These are phyloP conservation scores for Cylloceria caligata DNA, from an alignment of 2,888 invertebrate species.

Conservation along the genomic window DNA sequence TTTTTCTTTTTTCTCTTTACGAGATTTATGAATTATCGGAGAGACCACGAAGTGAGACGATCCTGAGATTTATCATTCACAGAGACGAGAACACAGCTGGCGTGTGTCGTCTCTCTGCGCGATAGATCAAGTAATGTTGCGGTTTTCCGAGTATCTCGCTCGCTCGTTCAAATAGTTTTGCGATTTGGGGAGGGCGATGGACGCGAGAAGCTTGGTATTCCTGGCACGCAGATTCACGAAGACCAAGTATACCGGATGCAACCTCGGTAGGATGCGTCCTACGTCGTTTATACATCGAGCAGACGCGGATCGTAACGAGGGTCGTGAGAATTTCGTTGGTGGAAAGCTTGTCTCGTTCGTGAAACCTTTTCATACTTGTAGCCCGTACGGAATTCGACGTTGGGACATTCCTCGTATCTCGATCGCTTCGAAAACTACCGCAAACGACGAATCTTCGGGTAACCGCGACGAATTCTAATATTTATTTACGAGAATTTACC, in stretches of 20 bases:
- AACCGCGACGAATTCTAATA: background rate
- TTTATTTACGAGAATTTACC: background rate
- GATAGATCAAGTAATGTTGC: constrained; percentile 67
- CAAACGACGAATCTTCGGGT: background rate
- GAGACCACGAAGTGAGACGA: background rate
- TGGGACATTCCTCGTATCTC: background rate
- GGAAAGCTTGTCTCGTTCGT: constrained; percentile 14
- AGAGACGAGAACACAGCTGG: constrained; percentile 36
- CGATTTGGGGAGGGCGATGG: constrained; percentile 17
- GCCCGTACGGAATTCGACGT: constrained; percentile 9
- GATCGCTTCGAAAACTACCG: constrained; percentile 1
- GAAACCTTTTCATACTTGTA: constrained; percentile 39
- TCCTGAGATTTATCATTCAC: constrained; percentile 36
- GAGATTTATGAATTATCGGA: background rate
- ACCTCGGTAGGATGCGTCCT: constrained; percentile 22
- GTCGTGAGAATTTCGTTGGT: constrained; percentile 48
- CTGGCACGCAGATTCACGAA: constrained; percentile 53
- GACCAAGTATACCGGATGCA: constrained; percentile 3
- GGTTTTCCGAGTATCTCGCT: constrained; percentile 34
- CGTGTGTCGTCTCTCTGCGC: constrained; percentile 61
- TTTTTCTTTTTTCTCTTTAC: background rate
- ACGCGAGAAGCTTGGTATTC: constrained; percentile 59
- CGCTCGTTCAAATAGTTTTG: constrained; percentile 69
- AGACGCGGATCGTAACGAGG: constrained; percentile 12
- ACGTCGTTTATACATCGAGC: constrained; percentile 38